Base-by-base conservation (phyloP, 2,888 invertebrate genomes). In the Drosophila histrio region DNA sequence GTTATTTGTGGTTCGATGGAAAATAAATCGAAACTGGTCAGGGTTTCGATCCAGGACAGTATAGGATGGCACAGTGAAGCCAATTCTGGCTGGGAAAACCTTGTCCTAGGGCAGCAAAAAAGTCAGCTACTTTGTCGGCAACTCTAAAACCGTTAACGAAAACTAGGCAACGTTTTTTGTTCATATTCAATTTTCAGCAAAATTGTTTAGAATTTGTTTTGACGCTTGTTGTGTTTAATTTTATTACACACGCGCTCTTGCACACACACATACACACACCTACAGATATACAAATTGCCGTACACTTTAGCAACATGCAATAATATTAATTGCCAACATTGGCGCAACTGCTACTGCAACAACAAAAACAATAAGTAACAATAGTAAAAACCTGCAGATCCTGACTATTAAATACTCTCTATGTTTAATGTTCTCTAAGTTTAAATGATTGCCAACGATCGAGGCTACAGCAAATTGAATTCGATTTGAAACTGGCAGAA, bases 1-100 rank as follows among this genome's bases (percentile, higher is more conserved):
- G 86, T 85, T 85, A 85, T 85, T 85, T 87, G 84, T 87, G 87
- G 88, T 85, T 86, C 88, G 88, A 86, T 87, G 70, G 85, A 72
- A 83, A 77, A 87, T 87, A 83, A 82, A 85, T 87, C 86, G 87
- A 81, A 83, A 65, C 72, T 80, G 86, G 77, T 64, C 77, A 74
- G 60, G 74, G 32, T 41, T 43, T 57, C 28, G 38, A 46, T 41
- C 54, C 60, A 70, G 28, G 15, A 38, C 15, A 39, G 28, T 2
- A 26, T 39, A 44, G 34, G 15, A 28, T 15, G 28, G 34, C 2
- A 28, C 8, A 30, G 11, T n/a, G 1, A 32, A 19, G 22, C 8
- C 41, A 41, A 21, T 38, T 7, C 7, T n/a, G 19, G 24, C 44
- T 24, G 34, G 43, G 17, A 2, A 2, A 28, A 2, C 15, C 24